A percentile compares a stretch with the other conserved stretches of the same genome.
Conservation (phyloP, 1,140 invertebrate species). For the Pachyrhynchus sulphureomaculatus region DNA sequence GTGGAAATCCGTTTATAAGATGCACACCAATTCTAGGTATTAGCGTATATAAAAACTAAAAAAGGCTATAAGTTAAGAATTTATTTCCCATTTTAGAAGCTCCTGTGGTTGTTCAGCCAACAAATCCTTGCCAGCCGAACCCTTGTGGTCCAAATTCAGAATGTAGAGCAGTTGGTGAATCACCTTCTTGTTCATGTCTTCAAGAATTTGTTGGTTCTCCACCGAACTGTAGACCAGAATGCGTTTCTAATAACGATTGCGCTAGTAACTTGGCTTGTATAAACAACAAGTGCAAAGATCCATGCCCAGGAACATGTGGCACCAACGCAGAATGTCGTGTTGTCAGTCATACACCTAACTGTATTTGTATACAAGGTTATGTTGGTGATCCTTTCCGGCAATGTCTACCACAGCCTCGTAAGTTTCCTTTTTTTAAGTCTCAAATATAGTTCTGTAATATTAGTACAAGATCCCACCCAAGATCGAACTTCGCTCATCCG, state of each 20-base stretch:
- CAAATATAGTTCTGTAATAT: neutral
- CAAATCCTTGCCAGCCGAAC: conserved; percentile 69
- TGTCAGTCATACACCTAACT: conserved; percentile 71
- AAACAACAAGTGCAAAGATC: conserved; percentile 70
- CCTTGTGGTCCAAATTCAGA: conserved; percentile 77
- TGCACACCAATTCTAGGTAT: conserved; percentile 53
- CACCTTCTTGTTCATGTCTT: conserved; percentile 68
- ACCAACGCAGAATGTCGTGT: conserved; percentile 70
- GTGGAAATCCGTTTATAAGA: conserved; percentile 76
- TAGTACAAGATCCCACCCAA: too few relatives aligned
- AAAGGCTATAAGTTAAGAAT: too few relatives aligned
- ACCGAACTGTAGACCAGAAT: conserved; percentile 74
- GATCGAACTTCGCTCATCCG: too few relatives aligned
- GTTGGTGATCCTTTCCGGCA: conserved; percentile 72
- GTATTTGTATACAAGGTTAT: conserved; percentile 67
- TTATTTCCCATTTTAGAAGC: conserved; percentile 6
- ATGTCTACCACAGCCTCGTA: conserved; percentile 53
- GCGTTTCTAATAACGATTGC: conserved; percentile 73
- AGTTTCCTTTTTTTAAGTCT: conserved; percentile 44
- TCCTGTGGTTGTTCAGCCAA: conserved; percentile 19
- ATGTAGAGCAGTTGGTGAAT: conserved; percentile 63
- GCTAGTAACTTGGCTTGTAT: conserved; percentile 66
- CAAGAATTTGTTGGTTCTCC: conserved; percentile 71
- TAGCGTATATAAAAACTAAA: neutral
- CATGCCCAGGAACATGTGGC: conserved; percentile 71